Conservation (phyloP, 2,888 invertebrate species). For the Nemoura dubitans region DNA sequence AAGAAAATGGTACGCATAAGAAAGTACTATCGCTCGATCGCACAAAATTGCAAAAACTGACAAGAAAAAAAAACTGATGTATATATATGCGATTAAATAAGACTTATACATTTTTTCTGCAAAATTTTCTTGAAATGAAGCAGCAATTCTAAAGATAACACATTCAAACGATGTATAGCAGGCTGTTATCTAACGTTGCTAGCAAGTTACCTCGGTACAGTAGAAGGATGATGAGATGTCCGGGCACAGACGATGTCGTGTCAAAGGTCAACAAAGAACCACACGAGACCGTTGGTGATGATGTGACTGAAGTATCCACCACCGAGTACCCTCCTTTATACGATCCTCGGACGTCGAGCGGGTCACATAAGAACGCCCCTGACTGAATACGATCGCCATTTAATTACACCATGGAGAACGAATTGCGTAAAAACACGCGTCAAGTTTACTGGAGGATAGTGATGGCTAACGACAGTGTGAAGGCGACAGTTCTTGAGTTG, state of each 20-base stretch:
- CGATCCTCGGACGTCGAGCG: not conserved
- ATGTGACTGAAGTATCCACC: not conserved
- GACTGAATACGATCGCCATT: not conserved
- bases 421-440: not conserved
- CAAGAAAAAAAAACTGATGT: too few relatives aligned
- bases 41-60: too few relatives aligned
- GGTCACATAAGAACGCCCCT: conserved; percentile 1
- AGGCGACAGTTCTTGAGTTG: not conserved
- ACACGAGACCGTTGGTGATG: not conserved
- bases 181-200: too few relatives aligned
- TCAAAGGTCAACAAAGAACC: not conserved
- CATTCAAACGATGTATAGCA: too few relatives aligned
- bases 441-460: not conserved
- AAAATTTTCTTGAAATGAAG: too few relatives aligned
- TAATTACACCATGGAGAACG: not conserved
- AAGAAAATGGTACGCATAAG: too few relatives aligned
- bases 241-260: not conserved
- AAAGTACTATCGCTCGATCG: too few relatives aligned
- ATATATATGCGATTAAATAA: too few relatives aligned
- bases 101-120: too few relatives aligned
- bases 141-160: too few relatives aligned
- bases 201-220: too few relatives aligned
- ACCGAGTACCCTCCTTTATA: not conserved
- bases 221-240: not conserved
- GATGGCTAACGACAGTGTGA: not conserved